These are phyloP conservation scores for Ciconia maguari DNA, from an alignment of 2,113 vertebrate genomes.

Conservation along the genomic window DNA sequence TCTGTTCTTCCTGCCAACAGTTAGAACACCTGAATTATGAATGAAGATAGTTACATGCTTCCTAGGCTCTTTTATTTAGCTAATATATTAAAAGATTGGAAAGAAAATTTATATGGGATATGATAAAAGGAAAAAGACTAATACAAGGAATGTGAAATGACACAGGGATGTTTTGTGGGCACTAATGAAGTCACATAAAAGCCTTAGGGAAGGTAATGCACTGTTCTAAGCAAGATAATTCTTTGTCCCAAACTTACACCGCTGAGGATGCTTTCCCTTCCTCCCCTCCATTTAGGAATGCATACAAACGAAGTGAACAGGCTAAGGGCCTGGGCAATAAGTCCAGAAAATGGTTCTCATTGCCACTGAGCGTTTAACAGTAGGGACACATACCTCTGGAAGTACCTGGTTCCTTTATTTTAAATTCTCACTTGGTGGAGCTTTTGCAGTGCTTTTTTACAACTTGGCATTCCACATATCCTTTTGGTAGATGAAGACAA, in stretches of 20 bases:
- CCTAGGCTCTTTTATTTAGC: not conserved
- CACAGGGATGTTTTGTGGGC: not conserved
- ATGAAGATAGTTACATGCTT: not conserved
- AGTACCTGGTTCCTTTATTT: not conserved
- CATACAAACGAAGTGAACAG: accelerated
- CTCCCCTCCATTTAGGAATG: not conserved
- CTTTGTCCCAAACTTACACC: not conserved
- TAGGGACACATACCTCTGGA: not conserved
- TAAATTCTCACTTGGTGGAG: not conserved
- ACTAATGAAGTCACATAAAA: not conserved
- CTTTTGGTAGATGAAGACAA: not conserved
- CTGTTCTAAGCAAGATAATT: too few species aligned
- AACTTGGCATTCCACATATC: not conserved
- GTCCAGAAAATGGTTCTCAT: not conserved
- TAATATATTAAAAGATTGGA: not conserved
- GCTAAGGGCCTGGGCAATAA: not conserved
- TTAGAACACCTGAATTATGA: not conserved
- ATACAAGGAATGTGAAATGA: not conserved
- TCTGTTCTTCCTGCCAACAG: not conserved
- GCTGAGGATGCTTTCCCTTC: not conserved
- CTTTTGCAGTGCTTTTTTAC: not conserved
- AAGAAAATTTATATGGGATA: not conserved
- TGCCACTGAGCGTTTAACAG: not conserved
- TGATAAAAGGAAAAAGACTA: not conserved
- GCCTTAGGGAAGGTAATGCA: not conserved